Evolutionary conservation across 1,140 invertebrate genomes (phyloP).

Genomic region (Spodoptera frugiperda): DNA sequence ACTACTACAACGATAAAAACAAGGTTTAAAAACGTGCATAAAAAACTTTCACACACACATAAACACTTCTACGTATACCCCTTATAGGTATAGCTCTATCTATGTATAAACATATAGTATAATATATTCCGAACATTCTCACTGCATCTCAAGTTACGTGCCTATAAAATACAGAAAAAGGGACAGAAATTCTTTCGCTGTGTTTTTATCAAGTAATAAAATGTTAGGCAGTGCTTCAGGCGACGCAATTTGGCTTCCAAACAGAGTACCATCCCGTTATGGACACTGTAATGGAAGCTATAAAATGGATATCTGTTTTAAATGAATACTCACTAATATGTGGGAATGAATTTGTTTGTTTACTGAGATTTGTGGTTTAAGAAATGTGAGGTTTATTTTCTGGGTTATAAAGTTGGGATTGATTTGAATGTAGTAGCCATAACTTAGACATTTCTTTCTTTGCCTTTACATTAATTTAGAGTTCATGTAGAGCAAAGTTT

Average conservation of each 20-base stretch:
- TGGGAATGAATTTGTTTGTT: conserved; percentile 37
- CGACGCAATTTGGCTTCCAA: conserved; percentile 57
- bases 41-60: too few relatives aligned
- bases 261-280: conserved; percentile 53
- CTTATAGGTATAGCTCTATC: too few relatives aligned
- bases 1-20: too few relatives aligned
- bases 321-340: conserved; percentile 43
- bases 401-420: too few relatives aligned
- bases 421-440: too few relatives aligned
- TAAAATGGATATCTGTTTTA: conserved; percentile 50
- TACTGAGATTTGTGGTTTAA: neutral
- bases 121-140: conserved; percentile 39
- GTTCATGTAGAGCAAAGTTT: too few relatives aligned
- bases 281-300: conserved; percentile 45
- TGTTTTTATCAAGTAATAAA: conserved; percentile 67
- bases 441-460: too few relatives aligned
- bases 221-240: conserved; percentile 55
- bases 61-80: too few relatives aligned
- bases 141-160: conserved; percentile 42
- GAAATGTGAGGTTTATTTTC: too few relatives aligned
- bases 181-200: conserved; percentile 55
- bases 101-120: too few relatives aligned
- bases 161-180: conserved; percentile 57
- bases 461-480: too few relatives aligned
- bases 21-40: too few relatives aligned